phyloP scores from a whole-genome alignment of 2,113 vertebrate species.

The Sinocyclocheilus grahami region DNA sequence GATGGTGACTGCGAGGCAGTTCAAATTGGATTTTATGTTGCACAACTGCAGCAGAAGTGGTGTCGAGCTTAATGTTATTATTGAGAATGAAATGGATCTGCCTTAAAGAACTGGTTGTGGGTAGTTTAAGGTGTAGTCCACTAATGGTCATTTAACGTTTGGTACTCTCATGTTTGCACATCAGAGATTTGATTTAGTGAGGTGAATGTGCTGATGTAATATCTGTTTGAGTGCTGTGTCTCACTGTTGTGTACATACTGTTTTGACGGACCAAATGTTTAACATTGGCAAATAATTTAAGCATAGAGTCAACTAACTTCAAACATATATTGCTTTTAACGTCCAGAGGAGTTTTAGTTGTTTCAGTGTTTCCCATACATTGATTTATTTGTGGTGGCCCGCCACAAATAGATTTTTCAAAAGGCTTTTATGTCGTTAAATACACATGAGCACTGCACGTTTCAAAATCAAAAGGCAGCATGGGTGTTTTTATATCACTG shows the following conservation, averaged over 20 bases:
- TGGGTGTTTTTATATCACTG: too few species aligned
- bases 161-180: constrained; percentile 36
- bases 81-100: constrained; percentile 44
- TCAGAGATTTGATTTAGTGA: constrained; percentile 16
- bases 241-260: constrained; percentile 20
- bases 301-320: constrained; percentile 10
- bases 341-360: constrained; percentile 16
- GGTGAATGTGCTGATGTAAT: constrained; percentile 40
- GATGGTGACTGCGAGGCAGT: constrained; percentile 57
- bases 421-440: too few species aligned
- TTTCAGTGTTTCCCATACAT: too few species aligned
- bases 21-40: constrained; percentile 54
- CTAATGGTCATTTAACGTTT: constrained; percentile 20
- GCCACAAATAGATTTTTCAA: too few species aligned
- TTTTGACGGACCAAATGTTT: constrained; percentile 49
- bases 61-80: constrained; percentile 32
- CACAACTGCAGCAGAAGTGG: constrained; percentile 39
- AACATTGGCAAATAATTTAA: constrained; percentile 33
- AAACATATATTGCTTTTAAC: constrained; percentile 3
- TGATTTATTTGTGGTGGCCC: too few species aligned
- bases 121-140: constrained; percentile 24
- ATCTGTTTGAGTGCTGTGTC: constrained; percentile 2
- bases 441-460: too few species aligned
- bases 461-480: too few species aligned
- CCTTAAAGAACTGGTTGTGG: constrained; percentile 44